phyloP scores from a whole-genome alignment of 2,113 vertebrate genomes.

The Brachypodius melanocephalos region DNA sequence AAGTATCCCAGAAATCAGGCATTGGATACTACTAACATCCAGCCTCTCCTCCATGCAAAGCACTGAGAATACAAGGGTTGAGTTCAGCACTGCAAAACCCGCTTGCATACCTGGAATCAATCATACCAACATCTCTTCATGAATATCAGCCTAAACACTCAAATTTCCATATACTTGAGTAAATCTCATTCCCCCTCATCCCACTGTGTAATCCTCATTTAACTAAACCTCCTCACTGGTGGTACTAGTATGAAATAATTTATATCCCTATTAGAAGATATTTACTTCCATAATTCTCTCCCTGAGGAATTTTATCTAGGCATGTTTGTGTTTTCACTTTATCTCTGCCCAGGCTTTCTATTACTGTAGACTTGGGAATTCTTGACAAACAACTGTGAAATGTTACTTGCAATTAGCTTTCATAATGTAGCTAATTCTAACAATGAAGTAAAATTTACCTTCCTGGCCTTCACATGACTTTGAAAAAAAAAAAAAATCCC shows the following conservation, averaged over 20 bases:
- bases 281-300: constrained; percentile 2
- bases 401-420: constrained; percentile 22
- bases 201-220: not conserved
- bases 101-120: not conserved
- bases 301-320: not conserved
- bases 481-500: not conserved
- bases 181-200: not conserved
- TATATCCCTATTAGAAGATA: not conserved
- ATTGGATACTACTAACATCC: not conserved
- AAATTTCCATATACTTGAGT: not conserved
- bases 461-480: not conserved
- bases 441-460: not conserved
- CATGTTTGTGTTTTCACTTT: not conserved
- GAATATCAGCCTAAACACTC: not conserved
- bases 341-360: not conserved
- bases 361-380: not conserved
- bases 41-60: not conserved
- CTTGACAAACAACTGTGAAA: not conserved
- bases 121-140: not conserved
- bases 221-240: not conserved
- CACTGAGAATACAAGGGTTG: not conserved
- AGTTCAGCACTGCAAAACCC: not conserved
- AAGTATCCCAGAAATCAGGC: not conserved
- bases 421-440: not conserved
- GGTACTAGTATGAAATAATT: not conserved